These are phyloP conservation scores for Stercorarius parasiticus DNA, from an alignment of 2,113 vertebrate species.

Conservation along the genomic window DNA sequence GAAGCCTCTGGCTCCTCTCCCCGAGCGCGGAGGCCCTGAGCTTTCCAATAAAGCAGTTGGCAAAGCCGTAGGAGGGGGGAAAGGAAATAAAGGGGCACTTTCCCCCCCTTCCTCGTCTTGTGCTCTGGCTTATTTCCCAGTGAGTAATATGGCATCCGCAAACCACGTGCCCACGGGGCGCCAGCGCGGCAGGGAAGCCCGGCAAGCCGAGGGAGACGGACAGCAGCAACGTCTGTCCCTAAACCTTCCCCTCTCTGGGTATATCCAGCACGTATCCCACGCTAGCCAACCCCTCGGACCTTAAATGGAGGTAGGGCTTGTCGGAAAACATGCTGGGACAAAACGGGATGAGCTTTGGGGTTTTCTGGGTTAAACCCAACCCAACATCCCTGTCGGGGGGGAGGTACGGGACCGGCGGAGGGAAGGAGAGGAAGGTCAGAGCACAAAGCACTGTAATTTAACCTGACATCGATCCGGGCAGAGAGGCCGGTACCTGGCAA, in stretches of 20 bases:
- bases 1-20: background rate
- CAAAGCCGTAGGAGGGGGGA: rapidly evolving
- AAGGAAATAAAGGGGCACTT: background rate
- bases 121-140: background rate
- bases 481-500: background rate
- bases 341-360: rapidly evolving
- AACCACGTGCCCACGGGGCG: rapidly evolving
- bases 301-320: background rate
- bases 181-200: background rate
- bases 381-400: rapidly evolving
- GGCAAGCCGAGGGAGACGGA: background rate
- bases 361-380: rapidly evolving
- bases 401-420: rapidly evolving
- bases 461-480: background rate
- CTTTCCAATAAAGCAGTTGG: background rate
- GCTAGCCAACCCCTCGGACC: too few species aligned
- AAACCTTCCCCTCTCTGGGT: background rate
- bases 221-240: background rate
- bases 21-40: background rate
- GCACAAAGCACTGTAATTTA: background rate
- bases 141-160: rapidly evolving
- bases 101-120: too few species aligned
- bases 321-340: background rate
- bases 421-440: background rate
- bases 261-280: background rate